Conservation (phyloP, 1,140 invertebrate genomes). For the Drosophila mauritiana region DNA sequence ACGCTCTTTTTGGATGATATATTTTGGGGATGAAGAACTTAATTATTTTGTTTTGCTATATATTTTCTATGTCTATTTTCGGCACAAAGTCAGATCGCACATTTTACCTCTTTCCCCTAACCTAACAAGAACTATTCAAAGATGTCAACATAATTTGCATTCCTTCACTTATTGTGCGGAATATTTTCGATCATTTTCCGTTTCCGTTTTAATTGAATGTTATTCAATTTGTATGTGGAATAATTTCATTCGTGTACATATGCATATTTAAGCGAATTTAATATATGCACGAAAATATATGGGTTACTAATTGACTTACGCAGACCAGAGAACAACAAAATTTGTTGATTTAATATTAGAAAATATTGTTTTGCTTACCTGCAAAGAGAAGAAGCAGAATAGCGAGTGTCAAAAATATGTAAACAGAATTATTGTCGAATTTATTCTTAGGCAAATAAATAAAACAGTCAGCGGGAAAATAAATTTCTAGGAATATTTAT, state of each 20-base stretch:
- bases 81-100: slow-evolving; percentile 10
- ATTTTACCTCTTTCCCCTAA: neutral
- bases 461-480: slow-evolving; percentile 50
- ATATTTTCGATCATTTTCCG: slow-evolving; percentile 48
- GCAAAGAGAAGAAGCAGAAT: slow-evolving; percentile 60
- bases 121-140: slow-evolving; percentile 23
- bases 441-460: slow-evolving; percentile 47
- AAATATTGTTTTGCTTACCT: slow-evolving; percentile 62
- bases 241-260: slow-evolving; percentile 38
- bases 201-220: slow-evolving; percentile 65
- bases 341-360: slow-evolving; percentile 16
- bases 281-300: slow-evolving; percentile 4
- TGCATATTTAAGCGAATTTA: neutral
- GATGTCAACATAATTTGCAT: slow-evolving; percentile 43
- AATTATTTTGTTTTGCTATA: slow-evolving; percentile 73
- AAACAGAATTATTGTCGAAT: slow-evolving; percentile 46
- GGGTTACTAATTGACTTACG: slow-evolving; percentile 68
- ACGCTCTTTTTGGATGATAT: slow-evolving; percentile 29
- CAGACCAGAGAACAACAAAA: slow-evolving; percentile 17
- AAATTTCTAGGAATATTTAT: slow-evolving; percentile 25
- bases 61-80: slow-evolving; percentile 46
- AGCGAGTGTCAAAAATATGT: slow-evolving; percentile 61
- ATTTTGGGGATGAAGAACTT: slow-evolving; percentile 24
- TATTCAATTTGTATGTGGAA: slow-evolving; percentile 62
- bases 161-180: slow-evolving; percentile 49